Evolutionary conservation across 2,113 vertebrate genomes (phyloP).

Genomic region (Petrocephalus zakoni): DNA sequence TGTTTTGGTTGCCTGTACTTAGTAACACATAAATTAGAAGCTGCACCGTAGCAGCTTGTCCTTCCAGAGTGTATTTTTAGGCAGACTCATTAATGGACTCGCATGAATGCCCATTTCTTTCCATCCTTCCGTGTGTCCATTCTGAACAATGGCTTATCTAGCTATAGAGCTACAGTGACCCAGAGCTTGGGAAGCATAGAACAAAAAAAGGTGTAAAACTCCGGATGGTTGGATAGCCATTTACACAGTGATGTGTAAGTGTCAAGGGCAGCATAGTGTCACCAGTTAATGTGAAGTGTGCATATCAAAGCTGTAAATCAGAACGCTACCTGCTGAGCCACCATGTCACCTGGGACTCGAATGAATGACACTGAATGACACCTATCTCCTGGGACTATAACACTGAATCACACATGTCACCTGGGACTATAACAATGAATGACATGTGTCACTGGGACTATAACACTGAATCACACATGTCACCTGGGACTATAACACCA

Average conservation of each 20-base stretch:
- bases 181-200: not conserved
- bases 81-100: not conserved
- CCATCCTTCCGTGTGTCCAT: not conserved
- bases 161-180: not conserved
- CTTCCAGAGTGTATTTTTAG: conserved; percentile 1
- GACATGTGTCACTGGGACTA: too few species aligned
- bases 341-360: not conserved
- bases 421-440: too few species aligned
- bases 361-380: not conserved
- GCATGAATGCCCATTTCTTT: not conserved
- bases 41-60: not conserved
- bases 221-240: not conserved
- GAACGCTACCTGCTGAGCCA: not conserved
- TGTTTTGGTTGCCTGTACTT: not conserved
- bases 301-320: not conserved
- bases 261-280: not conserved
- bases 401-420: too few species aligned
- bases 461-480: not conserved
- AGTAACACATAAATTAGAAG: not conserved
- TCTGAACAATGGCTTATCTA: not conserved
- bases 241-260: not conserved
- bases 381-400: too few species aligned
- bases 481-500: not conserved
- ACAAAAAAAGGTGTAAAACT: not conserved
- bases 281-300: not conserved